Evolutionary conservation across 92 coral and sea anemone genomes (phyloP).

Genomic region (Porites cylindrica): DNA sequence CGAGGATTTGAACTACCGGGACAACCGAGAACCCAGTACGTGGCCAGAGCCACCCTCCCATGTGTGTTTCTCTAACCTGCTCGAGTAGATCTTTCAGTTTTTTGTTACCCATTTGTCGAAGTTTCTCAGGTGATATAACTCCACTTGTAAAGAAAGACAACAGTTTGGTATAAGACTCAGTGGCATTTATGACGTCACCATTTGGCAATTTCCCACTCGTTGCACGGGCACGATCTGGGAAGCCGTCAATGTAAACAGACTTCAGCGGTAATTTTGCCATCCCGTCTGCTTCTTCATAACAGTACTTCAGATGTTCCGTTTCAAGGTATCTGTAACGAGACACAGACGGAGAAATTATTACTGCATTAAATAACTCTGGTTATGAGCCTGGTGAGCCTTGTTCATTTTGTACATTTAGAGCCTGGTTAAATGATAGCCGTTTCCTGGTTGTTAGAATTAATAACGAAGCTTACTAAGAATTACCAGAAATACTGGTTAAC

Average conservation of each 20-base stretch:
- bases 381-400: too few relatives aligned
- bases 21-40: too few relatives aligned
- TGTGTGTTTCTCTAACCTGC: conserved; percentile 1
- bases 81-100: conserved; percentile 56
- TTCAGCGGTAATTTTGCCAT: conserved; percentile 77
- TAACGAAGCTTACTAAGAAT: too few relatives aligned
- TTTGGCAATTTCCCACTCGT: conserved; percentile 70
- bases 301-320: conserved; percentile 76
- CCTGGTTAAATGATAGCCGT: too few relatives aligned
- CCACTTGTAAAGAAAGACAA: conserved; percentile 71
- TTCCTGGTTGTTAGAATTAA: too few relatives aligned
- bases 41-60: not conserved
- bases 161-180: conserved; percentile 45
- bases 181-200: conserved; percentile 78
- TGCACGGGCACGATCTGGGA: conserved; percentile 52
- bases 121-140: conserved; percentile 58
- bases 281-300: conserved; percentile 79
- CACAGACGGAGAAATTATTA: not conserved
- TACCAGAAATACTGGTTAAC: too few relatives aligned
- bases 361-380: too few relatives aligned
- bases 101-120: conserved; percentile 52
- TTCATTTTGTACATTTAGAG: too few relatives aligned
- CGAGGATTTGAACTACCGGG: too few relatives aligned
- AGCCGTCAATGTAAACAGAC: conserved; percentile 64
- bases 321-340: conserved; percentile 70